Evolutionary conservation across 2,888 invertebrate species (phyloP).

Genomic region (Odontocerum albicorne): DNA sequence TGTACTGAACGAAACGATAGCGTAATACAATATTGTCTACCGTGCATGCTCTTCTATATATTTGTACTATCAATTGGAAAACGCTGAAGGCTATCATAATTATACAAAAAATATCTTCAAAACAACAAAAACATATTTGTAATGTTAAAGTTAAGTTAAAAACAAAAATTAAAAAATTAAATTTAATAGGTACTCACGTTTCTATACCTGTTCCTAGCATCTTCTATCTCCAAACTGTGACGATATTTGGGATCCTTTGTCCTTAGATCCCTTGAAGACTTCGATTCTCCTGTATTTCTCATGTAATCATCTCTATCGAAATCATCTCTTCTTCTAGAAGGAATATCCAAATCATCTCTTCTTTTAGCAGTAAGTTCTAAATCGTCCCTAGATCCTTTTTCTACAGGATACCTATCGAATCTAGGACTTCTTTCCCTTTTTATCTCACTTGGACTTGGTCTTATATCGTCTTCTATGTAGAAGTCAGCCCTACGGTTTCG

Average conservation of each 20-base stretch:
- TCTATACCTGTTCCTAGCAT: constrained; percentile 26
- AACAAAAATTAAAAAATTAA: neutral
- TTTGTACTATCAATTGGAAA: neutral
- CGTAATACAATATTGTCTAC: too few relatives aligned
- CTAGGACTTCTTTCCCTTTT: constrained; percentile 11
- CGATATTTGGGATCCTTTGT: constrained; percentile 19
- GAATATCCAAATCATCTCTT: too few relatives aligned
- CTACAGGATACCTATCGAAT: neutral
- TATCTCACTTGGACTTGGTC: constrained; percentile 45
- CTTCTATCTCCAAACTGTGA: constrained; percentile 30
- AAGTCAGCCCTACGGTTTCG: constrained; percentile 43
- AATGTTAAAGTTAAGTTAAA: too few relatives aligned
- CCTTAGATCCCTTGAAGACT: constrained; percentile 20
- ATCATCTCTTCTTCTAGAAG: constrained; percentile 5
- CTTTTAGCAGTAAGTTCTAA: constrained; percentile 1
- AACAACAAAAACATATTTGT: too few relatives aligned
- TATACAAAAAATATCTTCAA: neutral
- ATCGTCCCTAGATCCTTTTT: constrained; percentile 15
- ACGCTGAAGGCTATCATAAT: neutral
- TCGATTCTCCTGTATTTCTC: constrained; percentile 20
- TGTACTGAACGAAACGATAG: too few relatives aligned
- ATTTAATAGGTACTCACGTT: constrained; percentile 17
- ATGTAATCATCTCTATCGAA: constrained; percentile 1
- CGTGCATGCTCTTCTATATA: too few relatives aligned
- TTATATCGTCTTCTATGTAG: constrained; percentile 37